Conservation (phyloP, 2,797 vertebrate genomes). For the Bovichtus diacanthus region DNA sequence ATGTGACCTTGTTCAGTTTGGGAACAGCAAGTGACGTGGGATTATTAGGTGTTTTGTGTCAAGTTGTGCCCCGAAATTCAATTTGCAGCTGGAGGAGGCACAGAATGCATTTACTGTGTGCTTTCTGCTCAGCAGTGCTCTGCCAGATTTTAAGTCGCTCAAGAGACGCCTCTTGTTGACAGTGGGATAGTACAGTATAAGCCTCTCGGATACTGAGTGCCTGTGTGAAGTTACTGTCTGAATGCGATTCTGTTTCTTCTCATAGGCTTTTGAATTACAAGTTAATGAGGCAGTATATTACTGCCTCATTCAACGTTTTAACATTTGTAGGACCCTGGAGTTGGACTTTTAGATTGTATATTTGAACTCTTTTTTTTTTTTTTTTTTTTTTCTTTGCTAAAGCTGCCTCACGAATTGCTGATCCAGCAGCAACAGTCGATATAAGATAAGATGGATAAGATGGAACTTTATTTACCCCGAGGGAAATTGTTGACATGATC, state of each 20-base stretch:
- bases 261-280: conserved; percentile 33
- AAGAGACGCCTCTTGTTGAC: conserved; percentile 68
- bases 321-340: background rate
- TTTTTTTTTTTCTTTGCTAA: background rate
- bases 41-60: conserved; percentile 82
- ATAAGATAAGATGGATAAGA: too few relatives aligned
- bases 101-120: conserved; percentile 65
- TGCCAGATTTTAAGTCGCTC: conserved; percentile 58
- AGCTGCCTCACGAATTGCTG: background rate
- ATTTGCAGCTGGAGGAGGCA: conserved; percentile 70
- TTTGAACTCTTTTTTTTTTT: too few relatives aligned
- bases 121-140: conserved; percentile 51
- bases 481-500: too few relatives aligned
- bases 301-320: background rate
- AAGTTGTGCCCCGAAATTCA: conserved; percentile 77
- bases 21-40: conserved; percentile 64
- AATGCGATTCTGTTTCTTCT: conserved; percentile 24
- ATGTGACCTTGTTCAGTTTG: conserved; percentile 77
- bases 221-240: conserved; percentile 39
- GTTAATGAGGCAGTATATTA: conserved; percentile 43
- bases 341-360: background rate
- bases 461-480: too few relatives aligned
- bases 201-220: conserved; percentile 42
- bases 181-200: conserved; percentile 48
- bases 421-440: conserved; percentile 10